Evolutionary conservation across 2,888 invertebrate species (phyloP).

Genomic region (Trichogramma evanescens): DNA sequence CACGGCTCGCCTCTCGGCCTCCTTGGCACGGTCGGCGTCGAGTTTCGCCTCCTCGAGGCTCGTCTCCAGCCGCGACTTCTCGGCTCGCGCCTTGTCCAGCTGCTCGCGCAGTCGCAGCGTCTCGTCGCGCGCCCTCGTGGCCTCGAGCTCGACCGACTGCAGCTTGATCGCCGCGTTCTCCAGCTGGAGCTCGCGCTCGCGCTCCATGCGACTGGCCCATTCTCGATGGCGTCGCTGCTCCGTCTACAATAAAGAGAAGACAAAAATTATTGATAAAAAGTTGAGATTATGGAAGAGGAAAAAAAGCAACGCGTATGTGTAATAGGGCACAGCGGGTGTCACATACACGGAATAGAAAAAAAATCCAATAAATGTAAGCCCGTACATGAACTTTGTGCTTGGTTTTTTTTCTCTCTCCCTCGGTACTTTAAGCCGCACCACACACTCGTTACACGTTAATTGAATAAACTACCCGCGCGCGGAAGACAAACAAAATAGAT

Average conservation of each 20-base stretch:
- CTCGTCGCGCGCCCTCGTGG: conserved; percentile 60
- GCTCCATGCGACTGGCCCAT: conserved; percentile 71
- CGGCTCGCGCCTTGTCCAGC: conserved; percentile 57
- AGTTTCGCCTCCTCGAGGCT: conserved; percentile 53
- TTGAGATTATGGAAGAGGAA: too few species aligned
- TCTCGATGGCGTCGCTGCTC: conserved; percentile 84
- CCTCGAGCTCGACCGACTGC: conserved; percentile 63
- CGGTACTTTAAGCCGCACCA: too few species aligned
- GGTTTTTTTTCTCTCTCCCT: too few species aligned
- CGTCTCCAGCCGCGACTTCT: conserved; percentile 52
- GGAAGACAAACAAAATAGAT: too few species aligned
- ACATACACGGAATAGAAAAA: too few species aligned
- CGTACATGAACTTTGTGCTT: too few species aligned
- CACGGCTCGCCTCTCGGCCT: conserved; percentile 53
- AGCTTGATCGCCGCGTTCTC: conserved; percentile 70
- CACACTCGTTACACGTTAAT: too few species aligned
- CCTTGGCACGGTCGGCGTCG: conserved; percentile 51
- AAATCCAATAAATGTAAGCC: too few species aligned
- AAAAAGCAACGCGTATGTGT: too few species aligned
- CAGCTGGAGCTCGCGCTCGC: conserved; percentile 72
- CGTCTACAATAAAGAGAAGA: conserved; percentile 51
- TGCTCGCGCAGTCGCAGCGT: conserved; percentile 57
- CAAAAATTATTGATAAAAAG: too few species aligned
- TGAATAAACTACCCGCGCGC: too few species aligned
- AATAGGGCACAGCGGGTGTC: too few species aligned